A percentile compares a stretch with the other conserved stretches of the same genome.
phyloP scores from a whole-genome alignment of 2,888 invertebrate genomes.

The Ichneumon xanthorius region DNA sequence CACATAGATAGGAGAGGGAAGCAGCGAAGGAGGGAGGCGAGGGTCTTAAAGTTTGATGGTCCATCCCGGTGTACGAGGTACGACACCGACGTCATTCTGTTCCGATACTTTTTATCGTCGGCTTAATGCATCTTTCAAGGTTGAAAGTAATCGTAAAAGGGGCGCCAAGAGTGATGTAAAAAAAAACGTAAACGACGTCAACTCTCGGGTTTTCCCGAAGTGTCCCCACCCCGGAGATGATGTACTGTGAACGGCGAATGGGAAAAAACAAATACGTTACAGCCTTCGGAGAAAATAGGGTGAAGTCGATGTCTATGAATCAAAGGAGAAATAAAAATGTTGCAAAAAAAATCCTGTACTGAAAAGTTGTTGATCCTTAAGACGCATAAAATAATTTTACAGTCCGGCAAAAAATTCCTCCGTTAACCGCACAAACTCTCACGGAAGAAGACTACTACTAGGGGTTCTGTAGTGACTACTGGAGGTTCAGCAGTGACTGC shows the following conservation, averaged over 20 bases:
- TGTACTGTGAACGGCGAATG: not conserved
- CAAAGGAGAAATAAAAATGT: no score
- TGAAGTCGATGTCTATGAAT: not conserved
- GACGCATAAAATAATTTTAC: no score
- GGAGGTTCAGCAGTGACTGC: no score
- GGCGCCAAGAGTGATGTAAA: not conserved
- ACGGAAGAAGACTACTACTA: no score
- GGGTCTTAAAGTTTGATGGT: conserved; percentile 75
- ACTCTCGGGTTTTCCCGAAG: conserved; percentile 19
- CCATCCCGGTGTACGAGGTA: conserved; percentile 61
- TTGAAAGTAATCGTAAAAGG: conserved; percentile 73
- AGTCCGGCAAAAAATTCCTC: no score
- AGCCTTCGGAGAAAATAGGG: not conserved
- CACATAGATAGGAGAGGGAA: conserved; percentile 2
- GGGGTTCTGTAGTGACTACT: no score
- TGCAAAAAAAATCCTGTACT: no score
- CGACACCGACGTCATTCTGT: conserved; percentile 65
- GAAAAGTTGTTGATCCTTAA: no score
- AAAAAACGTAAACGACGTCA: conserved; percentile 52
- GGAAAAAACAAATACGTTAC: conserved; percentile 7
- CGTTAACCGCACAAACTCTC: no score
- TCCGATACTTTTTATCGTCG: conserved; percentile 69
- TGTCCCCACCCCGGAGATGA: not conserved
- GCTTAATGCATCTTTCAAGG: conserved; percentile 76
- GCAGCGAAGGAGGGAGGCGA: not conserved